Evolutionary conservation across 2,888 invertebrate species (phyloP).

Genomic region (Callyntrura guangdongensis): DNA sequence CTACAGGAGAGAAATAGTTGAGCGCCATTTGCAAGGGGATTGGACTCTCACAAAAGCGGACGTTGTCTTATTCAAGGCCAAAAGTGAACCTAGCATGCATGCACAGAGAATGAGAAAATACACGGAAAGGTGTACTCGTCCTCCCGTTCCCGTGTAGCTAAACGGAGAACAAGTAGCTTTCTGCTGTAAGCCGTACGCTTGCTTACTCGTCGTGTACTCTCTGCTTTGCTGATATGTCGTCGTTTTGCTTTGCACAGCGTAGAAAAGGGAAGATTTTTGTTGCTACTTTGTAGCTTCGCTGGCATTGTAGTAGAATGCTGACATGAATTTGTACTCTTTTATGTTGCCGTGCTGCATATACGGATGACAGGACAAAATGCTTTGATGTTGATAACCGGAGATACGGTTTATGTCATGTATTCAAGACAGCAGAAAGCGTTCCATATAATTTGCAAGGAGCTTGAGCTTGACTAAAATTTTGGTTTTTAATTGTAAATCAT

Average conservation of each 20-base stretch:
- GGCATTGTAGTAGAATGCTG: not conserved
- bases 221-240: not conserved
- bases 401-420: no score
- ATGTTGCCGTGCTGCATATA: not conserved
- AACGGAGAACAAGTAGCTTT: no score
- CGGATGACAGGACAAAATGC: not conserved
- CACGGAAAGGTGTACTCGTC: no score
- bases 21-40: slow-evolving; percentile 81
- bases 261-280: slow-evolving; percentile 55
- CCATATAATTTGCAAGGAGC: no score
- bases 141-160: no score
- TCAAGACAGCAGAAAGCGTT: no score
- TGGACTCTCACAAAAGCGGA: slow-evolving; percentile 79
- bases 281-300: not conserved
- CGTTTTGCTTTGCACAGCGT: not conserved
- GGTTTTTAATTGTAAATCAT: no score
- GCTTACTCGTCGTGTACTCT: not conserved
- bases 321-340: not conserved
- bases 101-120: no score
- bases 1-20: slow-evolving; percentile 81
- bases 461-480: no score
- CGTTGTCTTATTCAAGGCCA: slow-evolving; percentile 67
- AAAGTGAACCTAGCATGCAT: no score
- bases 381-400: no score
- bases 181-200: not conserved